Evolutionary conservation across 30 jellyfish, hydroid and myxozoan species (phyloP).

Genomic region (Aurelia sp.): DNA sequence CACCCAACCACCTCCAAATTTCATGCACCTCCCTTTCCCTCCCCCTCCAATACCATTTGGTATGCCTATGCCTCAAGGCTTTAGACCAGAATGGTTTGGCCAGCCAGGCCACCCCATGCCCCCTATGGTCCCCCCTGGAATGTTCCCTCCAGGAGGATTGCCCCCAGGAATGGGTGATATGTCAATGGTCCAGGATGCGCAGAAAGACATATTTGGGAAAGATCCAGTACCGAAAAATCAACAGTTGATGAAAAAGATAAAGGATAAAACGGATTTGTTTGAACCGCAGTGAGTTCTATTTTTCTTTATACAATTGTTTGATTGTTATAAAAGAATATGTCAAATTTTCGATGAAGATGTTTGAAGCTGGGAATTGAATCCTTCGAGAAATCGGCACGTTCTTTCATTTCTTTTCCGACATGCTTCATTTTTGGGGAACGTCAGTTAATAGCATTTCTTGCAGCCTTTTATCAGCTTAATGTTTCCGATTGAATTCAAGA

Average conservation of each 20-base stretch:
- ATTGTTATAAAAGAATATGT: too few species aligned
- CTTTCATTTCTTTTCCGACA: too few species aligned
- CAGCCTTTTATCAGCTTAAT: too few species aligned
- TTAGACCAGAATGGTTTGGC: constrained; percentile 37
- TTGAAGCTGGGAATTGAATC: too few species aligned
- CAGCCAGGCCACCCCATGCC: constrained; percentile 80
- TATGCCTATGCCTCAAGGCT: constrained; percentile 67
- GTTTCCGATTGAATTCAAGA: too few species aligned
- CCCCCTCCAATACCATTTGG: constrained; percentile 75
- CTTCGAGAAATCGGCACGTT: too few species aligned
- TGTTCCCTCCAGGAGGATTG: constrained; percentile 66
- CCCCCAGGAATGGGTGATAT: constrained; percentile 43
- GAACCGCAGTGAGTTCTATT: constrained; percentile 88
- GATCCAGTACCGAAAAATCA: constrained; percentile 73
- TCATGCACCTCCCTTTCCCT: constrained; percentile 49
- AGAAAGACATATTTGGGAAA: constrained; percentile 92
- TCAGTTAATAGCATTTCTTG: too few species aligned
- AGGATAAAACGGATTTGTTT: constrained; percentile 75
- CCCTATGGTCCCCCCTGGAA: constrained; percentile 72
- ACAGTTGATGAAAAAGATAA: constrained; percentile 51
- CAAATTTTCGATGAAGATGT: too few species aligned
- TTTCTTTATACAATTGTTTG: too few species aligned
- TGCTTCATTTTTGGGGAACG: too few species aligned
- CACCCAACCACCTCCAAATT: constrained; percentile 17
- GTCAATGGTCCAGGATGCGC: constrained; percentile 78